Percentiles rank a stretch among this genome's conserved stretches.
Conservation (phyloP, 1,140 invertebrate genomes). For the Atopsyche davidsoni region DNA sequence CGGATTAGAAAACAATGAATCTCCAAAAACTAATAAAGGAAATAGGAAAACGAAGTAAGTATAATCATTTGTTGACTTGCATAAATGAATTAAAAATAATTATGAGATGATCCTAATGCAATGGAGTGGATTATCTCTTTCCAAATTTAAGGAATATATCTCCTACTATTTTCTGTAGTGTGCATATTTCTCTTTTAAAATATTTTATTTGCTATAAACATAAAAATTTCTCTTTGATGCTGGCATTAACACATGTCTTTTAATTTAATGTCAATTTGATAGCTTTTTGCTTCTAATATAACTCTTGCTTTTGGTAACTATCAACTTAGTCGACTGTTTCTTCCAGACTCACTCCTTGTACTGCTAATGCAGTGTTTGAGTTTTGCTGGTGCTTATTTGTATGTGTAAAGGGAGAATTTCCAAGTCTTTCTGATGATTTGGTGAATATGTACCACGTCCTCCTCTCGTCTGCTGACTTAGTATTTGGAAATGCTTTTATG, state of each 20-base stretch:
- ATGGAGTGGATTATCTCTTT: no score
- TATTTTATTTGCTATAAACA: no score
- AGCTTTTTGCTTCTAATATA: background rate
- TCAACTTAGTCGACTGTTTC: slow-evolving; percentile 13
- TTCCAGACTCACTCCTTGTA: slow-evolving; percentile 62
- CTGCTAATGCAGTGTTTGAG: slow-evolving; percentile 77
- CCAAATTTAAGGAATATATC: no score
- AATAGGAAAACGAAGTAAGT: slow-evolving; percentile 63
- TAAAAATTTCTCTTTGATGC: no score
- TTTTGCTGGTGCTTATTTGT: slow-evolving; percentile 93
- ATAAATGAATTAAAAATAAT: no score
- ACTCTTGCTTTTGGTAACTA: background rate
- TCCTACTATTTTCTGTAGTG: no score
- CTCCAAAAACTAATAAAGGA: slow-evolving; percentile 57
- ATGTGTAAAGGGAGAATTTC: slow-evolving; percentile 80
- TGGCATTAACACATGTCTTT: no score
- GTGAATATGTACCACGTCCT: slow-evolving; percentile 93
- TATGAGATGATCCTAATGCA: no score
- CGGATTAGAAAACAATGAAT: slow-evolving; percentile 50
- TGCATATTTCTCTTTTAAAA: no score
- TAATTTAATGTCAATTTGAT: no score
- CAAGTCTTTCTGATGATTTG: slow-evolving; percentile 81
- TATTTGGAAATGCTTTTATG: slow-evolving; percentile 80
- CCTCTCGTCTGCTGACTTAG: slow-evolving; percentile 83
- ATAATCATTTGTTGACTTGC: no score